Conservation (phyloP, 1,140 invertebrate species). For the Harpegnathos saltator region DNA sequence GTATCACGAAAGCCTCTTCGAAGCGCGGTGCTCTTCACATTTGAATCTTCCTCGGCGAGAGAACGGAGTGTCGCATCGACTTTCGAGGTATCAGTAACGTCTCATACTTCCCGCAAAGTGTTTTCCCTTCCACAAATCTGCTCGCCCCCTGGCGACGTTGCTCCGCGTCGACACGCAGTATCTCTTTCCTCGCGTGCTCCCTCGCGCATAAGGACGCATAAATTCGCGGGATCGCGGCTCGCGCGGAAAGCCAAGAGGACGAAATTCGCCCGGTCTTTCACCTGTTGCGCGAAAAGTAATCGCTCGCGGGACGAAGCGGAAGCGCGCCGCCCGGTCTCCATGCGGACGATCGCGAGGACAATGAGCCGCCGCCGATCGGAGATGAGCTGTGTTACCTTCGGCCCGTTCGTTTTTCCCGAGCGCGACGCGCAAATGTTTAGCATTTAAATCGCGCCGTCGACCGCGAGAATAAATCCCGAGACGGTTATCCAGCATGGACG, state of each 20-base stretch:
- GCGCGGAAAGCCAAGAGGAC: background rate
- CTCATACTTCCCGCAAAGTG: too few species aligned
- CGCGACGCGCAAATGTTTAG: constrained; percentile 10
- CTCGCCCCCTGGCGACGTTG: too few species aligned
- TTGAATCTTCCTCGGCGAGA: too few species aligned
- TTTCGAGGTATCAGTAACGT: too few species aligned
- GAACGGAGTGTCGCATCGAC: too few species aligned
- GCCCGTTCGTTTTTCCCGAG: background rate
- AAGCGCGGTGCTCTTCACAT: too few species aligned
- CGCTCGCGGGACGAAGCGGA: too few species aligned
- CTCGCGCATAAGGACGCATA: background rate
- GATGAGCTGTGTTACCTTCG: background rate
- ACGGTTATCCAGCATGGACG: constrained; percentile 3
- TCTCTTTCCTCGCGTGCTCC: too few species aligned
- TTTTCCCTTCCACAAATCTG: too few species aligned
- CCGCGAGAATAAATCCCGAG: constrained; percentile 11
- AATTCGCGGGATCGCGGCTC: background rate
- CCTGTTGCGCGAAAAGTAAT: constrained; percentile 35
- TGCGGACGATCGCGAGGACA: too few species aligned
- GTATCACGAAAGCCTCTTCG: too few species aligned
- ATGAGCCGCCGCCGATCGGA: background rate
- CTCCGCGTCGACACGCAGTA: too few species aligned
- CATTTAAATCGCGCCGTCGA: background rate
- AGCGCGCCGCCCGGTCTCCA: background rate
- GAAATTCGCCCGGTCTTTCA: background rate